phyloP scores from a whole-genome alignment of 2,888 invertebrate species.

The Sarcophaga subvicina region DNA sequence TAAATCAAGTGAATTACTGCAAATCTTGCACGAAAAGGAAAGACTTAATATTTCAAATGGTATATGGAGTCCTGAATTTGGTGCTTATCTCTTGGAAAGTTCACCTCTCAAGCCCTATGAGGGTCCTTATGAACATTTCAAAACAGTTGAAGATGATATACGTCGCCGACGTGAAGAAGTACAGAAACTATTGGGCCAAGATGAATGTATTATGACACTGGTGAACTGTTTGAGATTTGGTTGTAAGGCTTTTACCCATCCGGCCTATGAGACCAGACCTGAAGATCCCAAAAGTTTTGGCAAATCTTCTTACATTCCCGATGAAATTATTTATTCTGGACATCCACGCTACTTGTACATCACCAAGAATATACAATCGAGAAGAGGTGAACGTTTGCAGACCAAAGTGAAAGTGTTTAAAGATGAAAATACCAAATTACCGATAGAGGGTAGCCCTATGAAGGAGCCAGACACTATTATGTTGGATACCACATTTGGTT shows the following conservation, averaged over 20 bases:
- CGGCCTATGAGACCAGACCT: conserved; percentile 85
- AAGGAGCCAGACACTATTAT: conserved; percentile 96
- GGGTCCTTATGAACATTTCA: conserved; percentile 97
- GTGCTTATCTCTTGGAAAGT: conserved; percentile 99
- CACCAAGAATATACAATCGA: conserved; percentile 94
- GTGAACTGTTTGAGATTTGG: conserved; percentile 98
- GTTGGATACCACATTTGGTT: conserved; percentile 99
- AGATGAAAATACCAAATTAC: conserved; percentile 92
- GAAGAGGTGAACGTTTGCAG: conserved; percentile 96
- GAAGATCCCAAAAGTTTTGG: conserved; percentile 89
- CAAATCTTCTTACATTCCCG: conserved; percentile 95
- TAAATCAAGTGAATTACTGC: conserved; percentile 91
- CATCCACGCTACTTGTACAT: conserved; percentile 98
- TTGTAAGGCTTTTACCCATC: conserved; percentile 93
- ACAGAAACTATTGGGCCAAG: conserved; percentile 87
- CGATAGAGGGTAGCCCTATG: conserved; percentile 90
- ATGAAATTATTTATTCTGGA: conserved; percentile 95
- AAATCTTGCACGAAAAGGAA: conserved; percentile 92
- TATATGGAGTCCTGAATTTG: conserved; percentile 99
- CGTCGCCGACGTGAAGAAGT: conserved; percentile 91
- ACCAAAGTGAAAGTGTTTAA: conserved; percentile 98
- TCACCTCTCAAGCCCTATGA: conserved; percentile 98
- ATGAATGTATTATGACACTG: conserved; percentile 94
- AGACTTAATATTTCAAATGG: conserved; percentile 85
- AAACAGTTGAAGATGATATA: conserved; percentile 99